A percentile compares a stretch with the other conserved stretches of the same genome.
Evolutionary conservation across 2,888 invertebrate genomes (phyloP).

Genomic region (Thyatira batis): DNA sequence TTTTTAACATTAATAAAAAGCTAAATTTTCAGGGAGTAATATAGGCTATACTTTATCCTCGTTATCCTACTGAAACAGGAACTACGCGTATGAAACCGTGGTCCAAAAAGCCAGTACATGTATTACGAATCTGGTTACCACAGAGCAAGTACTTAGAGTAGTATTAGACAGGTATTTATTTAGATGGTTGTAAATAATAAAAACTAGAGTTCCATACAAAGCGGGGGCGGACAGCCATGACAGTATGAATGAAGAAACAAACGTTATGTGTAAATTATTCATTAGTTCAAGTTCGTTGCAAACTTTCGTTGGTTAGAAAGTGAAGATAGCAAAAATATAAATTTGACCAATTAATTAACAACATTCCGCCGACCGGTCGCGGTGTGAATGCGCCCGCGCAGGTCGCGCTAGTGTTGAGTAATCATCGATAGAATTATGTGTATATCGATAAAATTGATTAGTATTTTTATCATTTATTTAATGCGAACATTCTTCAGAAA

Average conservation of each 20-base stretch:
- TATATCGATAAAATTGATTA: too few relatives aligned
- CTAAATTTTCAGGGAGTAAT: too few relatives aligned
- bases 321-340: constrained; percentile 21
- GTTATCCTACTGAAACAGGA: too few relatives aligned
- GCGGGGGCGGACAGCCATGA: background rate
- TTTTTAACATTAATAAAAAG: too few relatives aligned
- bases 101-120: too few relatives aligned
- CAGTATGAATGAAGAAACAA: background rate
- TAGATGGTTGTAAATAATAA: background rate
- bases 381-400: background rate
- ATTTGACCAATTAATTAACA: constrained; percentile 30
- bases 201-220: background rate
- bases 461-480: too few relatives aligned
- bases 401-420: constrained; percentile 7
- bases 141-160: too few relatives aligned
- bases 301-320: constrained; percentile 29
- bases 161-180: too few relatives aligned
- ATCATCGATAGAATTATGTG: background rate
- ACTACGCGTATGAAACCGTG: too few relatives aligned
- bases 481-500: too few relatives aligned
- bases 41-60: too few relatives aligned
- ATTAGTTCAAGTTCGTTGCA: constrained; percentile 9
- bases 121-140: too few relatives aligned
- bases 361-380: constrained; percentile 24
- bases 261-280: constrained; percentile 10